Percentiles rank a stretch among this genome's conserved stretches.
Evolutionary conservation across 2,797 vertebrate species (phyloP).

Genomic region (Typhlichthys eigenmanni): DNA sequence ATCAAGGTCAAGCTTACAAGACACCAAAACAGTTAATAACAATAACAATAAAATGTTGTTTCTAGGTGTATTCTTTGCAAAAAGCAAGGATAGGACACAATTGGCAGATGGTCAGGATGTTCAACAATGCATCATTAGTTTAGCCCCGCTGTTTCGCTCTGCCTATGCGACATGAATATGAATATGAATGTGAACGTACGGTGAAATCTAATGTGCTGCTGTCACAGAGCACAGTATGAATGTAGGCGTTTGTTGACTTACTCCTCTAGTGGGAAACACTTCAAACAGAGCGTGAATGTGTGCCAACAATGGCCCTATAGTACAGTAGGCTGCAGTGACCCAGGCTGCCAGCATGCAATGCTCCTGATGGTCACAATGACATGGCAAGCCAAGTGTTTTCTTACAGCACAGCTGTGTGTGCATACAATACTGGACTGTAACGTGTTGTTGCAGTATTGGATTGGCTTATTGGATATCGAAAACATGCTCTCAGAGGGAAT

Average conservation of each 20-base stretch:
- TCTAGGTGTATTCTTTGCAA: too few relatives aligned
- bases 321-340: slow-evolving; percentile 18
- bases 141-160: slow-evolving; percentile 8
- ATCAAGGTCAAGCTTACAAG: too few relatives aligned
- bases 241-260: slow-evolving; percentile 50
- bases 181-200: slow-evolving; percentile 11
- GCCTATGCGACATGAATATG: neutral
- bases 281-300: slow-evolving; percentile 33
- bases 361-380: slow-evolving; percentile 17
- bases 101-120: too few relatives aligned
- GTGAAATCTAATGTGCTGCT: slow-evolving; percentile 13
- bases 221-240: slow-evolving; percentile 14
- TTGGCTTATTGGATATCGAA: too few relatives aligned
- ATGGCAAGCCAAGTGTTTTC: slow-evolving; percentile 8
- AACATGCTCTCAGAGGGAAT: too few relatives aligned
- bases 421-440: neutral
- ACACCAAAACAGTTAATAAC: too few relatives aligned
- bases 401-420: neutral
- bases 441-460: neutral
- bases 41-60: too few relatives aligned
- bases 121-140: slow-evolving; percentile 2
- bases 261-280: slow-evolving; percentile 19
- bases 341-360: slow-evolving; percentile 34
- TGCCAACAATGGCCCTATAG: neutral
- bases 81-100: too few relatives aligned